Conservation (phyloP, 2,888 invertebrate genomes). For the Patella ulyssiponensis region DNA sequence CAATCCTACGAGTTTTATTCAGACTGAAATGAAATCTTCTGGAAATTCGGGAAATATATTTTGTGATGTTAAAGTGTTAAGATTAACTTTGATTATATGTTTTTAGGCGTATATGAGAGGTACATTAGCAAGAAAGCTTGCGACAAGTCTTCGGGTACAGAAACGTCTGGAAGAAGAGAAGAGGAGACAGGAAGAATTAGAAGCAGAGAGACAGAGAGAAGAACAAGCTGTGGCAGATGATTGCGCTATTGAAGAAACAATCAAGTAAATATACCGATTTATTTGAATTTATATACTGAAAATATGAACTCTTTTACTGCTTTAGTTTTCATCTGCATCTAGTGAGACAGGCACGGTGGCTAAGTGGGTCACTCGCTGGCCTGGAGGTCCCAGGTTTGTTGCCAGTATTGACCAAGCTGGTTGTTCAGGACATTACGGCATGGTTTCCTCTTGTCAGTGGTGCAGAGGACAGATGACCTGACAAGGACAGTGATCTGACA, state of each 20-base stretch:
- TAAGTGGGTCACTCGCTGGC: no score
- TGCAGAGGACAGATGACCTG: no score
- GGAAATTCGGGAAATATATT: background rate
- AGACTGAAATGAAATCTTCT: slow-evolving; percentile 1
- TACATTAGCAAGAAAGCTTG: slow-evolving; percentile 51
- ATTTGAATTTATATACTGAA: background rate
- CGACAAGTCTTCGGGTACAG: slow-evolving; percentile 45
- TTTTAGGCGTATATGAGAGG: slow-evolving; percentile 55
- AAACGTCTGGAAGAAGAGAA: slow-evolving; percentile 59
- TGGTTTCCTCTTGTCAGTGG: no score
- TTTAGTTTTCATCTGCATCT: no score
- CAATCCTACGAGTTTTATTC: background rate
- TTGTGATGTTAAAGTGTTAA: background rate
- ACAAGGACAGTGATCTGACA: no score
- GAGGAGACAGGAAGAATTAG: slow-evolving; percentile 49
- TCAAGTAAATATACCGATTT: slow-evolving; percentile 49
- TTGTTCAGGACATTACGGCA: no score
- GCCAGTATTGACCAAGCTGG: no score
- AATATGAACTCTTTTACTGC: background rate
- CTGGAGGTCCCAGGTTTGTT: no score
- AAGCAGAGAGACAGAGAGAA: slow-evolving; percentile 42
- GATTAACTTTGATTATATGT: background rate
- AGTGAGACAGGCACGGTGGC: no score
- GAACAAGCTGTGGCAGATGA: slow-evolving; percentile 57
- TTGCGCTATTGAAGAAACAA: slow-evolving; percentile 55